A percentile compares a stretch with the other conserved stretches of the same genome.
Evolutionary conservation across 2,797 vertebrate genomes (phyloP).

Genomic region (Alectoris magna): DNA sequence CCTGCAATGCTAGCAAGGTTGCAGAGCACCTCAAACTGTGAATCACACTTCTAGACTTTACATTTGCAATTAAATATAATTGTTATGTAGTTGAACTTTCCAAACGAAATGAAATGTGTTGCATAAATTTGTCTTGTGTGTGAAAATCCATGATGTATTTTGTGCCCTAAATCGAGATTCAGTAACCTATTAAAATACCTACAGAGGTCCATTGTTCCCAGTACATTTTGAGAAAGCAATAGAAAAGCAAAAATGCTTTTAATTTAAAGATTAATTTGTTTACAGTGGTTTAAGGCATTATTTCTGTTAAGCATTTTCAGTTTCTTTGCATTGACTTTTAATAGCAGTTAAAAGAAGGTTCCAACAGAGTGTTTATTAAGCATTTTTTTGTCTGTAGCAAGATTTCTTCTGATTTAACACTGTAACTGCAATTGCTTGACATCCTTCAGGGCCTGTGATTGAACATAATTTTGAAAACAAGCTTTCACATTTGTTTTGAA

Average conservation of each 20-base stretch:
- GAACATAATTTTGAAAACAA: conserved; percentile 62
- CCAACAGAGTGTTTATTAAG: conserved; percentile 32
- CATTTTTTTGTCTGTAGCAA: conserved; percentile 6
- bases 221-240: background rate
- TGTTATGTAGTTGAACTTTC: background rate
- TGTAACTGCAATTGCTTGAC: conserved; percentile 51
- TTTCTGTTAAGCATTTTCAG: conserved; percentile 9
- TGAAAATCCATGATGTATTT: background rate
- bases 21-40: background rate
- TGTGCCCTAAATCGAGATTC: background rate
- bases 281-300: conserved; percentile 27
- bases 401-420: conserved; percentile 49
- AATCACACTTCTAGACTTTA: background rate
- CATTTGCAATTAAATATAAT: background rate
- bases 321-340: conserved; percentile 11
- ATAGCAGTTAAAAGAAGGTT: conserved; percentile 28
- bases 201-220: background rate
- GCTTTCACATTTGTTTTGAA: conserved; percentile 68
- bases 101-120: background rate
- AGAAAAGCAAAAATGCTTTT: background rate
- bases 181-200: background rate
- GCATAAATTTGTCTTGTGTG: background rate
- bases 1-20: background rate
- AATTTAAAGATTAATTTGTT: conserved; percentile 8
- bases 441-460: conserved; percentile 41